Percentiles rank a stretch among this genome's conserved stretches.
Evolutionary conservation across 2,888 invertebrate genomes (phyloP).

Genomic region (Leptogaster cylindrica): DNA sequence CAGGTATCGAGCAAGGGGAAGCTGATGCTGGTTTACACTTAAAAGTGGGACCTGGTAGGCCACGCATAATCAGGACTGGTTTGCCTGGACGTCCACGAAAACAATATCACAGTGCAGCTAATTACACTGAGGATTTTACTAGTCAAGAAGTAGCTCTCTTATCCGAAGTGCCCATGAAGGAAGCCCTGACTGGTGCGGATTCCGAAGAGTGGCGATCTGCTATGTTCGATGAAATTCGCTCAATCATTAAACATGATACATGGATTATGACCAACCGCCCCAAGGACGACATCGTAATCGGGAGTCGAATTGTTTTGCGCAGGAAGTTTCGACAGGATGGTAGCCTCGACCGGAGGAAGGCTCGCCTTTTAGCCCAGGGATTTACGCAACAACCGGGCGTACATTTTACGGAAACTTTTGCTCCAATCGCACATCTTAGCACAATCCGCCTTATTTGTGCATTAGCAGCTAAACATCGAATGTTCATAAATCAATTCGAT

Average conservation of each 20-base stretch:
- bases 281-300: conserved; percentile 23
- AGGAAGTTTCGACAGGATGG: neutral
- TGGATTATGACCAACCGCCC: conserved; percentile 32
- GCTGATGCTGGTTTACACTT: too few species aligned
- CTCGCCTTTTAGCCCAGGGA: neutral
- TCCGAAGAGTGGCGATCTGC: neutral
- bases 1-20: too few species aligned
- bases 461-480: neutral
- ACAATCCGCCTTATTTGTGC: neutral
- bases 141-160: neutral
- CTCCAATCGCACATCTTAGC: neutral
- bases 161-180: neutral
- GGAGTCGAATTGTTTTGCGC: neutral
- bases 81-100: neutral
- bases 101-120: neutral
- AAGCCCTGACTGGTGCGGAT: neutral
- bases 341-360: neutral
- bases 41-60: neutral
- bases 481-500: neutral
- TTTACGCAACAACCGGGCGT: neutral
- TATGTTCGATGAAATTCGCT: conserved; percentile 30
- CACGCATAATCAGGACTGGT: neutral
- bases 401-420: neutral
- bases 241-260: conserved; percentile 47
- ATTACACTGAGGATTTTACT: neutral